Conservation (phyloP, 2,797 vertebrate species). For the Alauda arvensis region DNA sequence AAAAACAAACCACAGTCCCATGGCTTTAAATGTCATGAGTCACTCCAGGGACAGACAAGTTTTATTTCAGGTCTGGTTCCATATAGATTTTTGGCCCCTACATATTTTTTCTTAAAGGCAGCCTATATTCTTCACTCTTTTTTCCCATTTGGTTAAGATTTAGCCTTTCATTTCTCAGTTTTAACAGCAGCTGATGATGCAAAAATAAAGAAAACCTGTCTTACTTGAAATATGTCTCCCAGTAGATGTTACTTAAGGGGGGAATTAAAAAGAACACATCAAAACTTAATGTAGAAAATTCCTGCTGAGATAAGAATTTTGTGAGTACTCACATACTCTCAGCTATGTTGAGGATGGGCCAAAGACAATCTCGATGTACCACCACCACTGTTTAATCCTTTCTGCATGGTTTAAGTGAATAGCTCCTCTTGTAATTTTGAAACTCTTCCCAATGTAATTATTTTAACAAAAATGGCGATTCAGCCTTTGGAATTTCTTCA, state of each 20-base stretch:
- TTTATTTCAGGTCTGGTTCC: neutral
- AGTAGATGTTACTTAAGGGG: neutral
- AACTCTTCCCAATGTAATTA: slow-evolving; percentile 49
- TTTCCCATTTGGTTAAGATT: neutral
- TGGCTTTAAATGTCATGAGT: neutral
- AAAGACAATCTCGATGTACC: slow-evolving; percentile 6
- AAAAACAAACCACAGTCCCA: neutral
- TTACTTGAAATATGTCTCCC: slow-evolving; percentile 9
- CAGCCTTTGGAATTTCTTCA: slow-evolving; percentile 63
- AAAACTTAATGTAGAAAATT: slow-evolving; percentile 30
- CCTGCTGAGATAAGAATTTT: slow-evolving; percentile 36
- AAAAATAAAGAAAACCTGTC: slow-evolving; percentile 9
- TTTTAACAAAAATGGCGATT: slow-evolving; percentile 53
- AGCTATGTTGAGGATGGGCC: slow-evolving; percentile 29
- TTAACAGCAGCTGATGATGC: neutral
- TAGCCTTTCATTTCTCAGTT: neutral
- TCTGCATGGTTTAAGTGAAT: slow-evolving; percentile 23
- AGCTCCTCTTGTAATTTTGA: slow-evolving; percentile 26
- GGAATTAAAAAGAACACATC: neutral
- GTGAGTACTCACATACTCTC: neutral
- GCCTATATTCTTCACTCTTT: neutral
- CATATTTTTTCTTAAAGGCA: neutral
- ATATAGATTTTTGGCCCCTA: neutral
- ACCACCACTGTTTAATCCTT: slow-evolving; percentile 16
- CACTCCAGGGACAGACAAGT: neutral